Evolutionary conservation across 2,888 invertebrate genomes (phyloP), one percentile per base, ranked within the genome.

Genomic region (Cephus runcator): DNA sequence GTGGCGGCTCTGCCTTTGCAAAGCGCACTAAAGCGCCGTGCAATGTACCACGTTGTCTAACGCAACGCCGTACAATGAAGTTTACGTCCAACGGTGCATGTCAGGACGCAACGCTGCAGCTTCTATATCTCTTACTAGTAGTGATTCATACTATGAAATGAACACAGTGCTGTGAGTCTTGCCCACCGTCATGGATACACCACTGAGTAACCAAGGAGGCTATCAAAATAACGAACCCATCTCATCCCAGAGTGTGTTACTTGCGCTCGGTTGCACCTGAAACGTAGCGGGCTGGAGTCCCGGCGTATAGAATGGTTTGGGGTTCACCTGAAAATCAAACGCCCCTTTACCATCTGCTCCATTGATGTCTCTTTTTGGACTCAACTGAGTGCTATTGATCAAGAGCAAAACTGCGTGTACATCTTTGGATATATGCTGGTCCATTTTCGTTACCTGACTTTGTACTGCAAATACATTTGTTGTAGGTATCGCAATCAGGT

Each of bases 221-320:
- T 89, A 90, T 90, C 90, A 87, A 88, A 89, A 89, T 90, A 89
- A 90, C 86, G 88, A 90, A 87, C 84, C 86, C 83, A 85, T 85
- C 87, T 86, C 86, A 86, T 88, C 87, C 86, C 82, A 82, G 82
- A 85, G 87, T 85, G 83, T 83, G 86, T 89, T 88, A 89, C 84
- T 86, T 82, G 86, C 88, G 89, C 86, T 81, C 84, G 86, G 87
- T 81, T 89, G 88, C 85, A 84, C 84, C 82, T 84, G 84, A 88
- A 90, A 87, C 85, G 86, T 81, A 69, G 79, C 69, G 69, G 76
- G 80, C 76, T 79, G 76, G 73, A 73, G 73, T 75, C 74, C 76
- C 74, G 73, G 40, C 35, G 35, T 35, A 73, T 73, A 76, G 35
- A 31, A 71, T 23, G 23, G 73, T 35, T 11, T 31, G 68, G 75